phyloP scores from a whole-genome alignment of 2,797 vertebrate species.

The Percopsis omiscomaycus region DNA sequence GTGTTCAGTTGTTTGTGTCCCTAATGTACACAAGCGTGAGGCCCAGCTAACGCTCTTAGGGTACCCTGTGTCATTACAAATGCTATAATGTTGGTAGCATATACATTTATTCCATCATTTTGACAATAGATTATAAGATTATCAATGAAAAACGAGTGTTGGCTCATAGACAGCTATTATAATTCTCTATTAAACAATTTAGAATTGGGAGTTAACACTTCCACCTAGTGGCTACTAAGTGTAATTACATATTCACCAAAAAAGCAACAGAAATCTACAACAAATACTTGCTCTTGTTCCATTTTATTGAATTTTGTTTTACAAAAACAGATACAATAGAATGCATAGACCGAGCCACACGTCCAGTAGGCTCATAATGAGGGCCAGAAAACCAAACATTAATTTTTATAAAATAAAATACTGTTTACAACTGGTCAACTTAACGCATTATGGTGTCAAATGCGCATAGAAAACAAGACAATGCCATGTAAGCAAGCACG shows the following conservation, averaged over 20 bases:
- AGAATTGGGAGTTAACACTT: background rate
- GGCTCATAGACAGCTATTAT: too few species aligned
- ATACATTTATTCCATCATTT: background rate
- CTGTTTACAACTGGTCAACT: slow-evolving; percentile 50
- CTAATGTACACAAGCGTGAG: slow-evolving; percentile 30
- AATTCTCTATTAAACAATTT: too few species aligned
- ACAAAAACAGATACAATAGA: slow-evolving; percentile 68
- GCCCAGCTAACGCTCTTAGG: slow-evolving; percentile 26
- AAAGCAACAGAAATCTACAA: background rate
- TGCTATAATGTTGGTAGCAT: slow-evolving; percentile 22
- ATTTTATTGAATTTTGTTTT: slow-evolving; percentile 67
- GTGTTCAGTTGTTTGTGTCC: slow-evolving; percentile 6
- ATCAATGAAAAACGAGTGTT: too few species aligned
- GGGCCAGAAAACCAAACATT: slow-evolving; percentile 39
- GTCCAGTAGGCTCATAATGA: slow-evolving; percentile 36
- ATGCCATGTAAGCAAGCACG: slow-evolving; percentile 22
- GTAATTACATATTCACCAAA: background rate
- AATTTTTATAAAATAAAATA: slow-evolving; percentile 43
- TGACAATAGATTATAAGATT: too few species aligned
- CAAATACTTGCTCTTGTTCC: slow-evolving; percentile 50
- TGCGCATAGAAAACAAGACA: slow-evolving; percentile 22
- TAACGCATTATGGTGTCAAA: slow-evolving; percentile 33
- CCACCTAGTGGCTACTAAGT: slow-evolving; percentile 46
- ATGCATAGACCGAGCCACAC: slow-evolving; percentile 64
- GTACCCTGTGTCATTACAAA: slow-evolving; percentile 38